phyloP scores from a whole-genome alignment of 2,797 vertebrate species.

The Squalus acanthias region DNA sequence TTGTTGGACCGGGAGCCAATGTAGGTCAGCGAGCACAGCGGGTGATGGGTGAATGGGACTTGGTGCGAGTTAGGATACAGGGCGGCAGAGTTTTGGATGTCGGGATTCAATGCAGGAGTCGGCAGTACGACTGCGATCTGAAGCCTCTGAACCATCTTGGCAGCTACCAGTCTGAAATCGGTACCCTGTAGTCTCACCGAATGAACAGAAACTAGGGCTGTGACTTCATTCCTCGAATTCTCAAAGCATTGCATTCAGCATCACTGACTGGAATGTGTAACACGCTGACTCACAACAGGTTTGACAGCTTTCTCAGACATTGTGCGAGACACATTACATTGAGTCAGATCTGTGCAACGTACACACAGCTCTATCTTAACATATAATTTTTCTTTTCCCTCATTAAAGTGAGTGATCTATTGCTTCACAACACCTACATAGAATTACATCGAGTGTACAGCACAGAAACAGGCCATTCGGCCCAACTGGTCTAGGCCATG shows the following conservation, averaged over 20 bases:
- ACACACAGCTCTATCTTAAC: not conserved
- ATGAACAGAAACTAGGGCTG: not conserved
- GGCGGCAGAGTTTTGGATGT: not conserved
- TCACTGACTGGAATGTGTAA: not conserved
- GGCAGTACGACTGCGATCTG: not conserved
- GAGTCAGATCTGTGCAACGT: not conserved
- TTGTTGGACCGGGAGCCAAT: not conserved
- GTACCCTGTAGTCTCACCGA: not conserved
- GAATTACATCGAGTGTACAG: not conserved
- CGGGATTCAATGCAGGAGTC: not conserved
- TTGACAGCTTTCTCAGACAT: not conserved
- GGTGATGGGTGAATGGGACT: not conserved
- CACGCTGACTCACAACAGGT: not conserved
- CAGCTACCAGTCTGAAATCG: not conserved
- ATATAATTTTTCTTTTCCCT: not conserved
- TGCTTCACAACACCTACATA: not conserved
- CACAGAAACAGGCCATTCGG: not conserved
- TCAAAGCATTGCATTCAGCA: not conserved
- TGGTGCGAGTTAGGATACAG: not conserved
- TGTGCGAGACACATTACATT: not conserved
- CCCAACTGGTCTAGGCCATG: not conserved
- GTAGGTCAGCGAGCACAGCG: not conserved
- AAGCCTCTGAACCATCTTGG: not conserved
- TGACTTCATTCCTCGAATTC: not conserved
- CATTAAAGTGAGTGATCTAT: not conserved